A percentile compares a stretch with the other conserved stretches of the same genome.
phyloP scores from a whole-genome alignment of 2,113 vertebrate species.

The Phalacrocorax brasilianus region DNA sequence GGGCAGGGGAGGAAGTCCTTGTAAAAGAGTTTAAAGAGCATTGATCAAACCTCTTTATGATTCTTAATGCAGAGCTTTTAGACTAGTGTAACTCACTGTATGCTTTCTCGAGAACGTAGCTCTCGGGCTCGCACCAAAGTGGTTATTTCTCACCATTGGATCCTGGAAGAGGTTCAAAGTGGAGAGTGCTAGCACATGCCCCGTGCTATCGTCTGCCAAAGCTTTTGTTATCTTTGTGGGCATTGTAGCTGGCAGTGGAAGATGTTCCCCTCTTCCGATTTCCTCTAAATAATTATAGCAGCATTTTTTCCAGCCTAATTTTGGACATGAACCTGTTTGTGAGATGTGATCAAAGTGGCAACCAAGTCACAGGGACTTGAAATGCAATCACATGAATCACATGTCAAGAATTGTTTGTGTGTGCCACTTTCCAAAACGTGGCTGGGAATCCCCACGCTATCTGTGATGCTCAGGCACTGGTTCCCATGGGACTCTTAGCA shows the following conservation, averaged over 20 bases:
- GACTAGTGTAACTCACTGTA: background rate
- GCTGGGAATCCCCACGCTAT: background rate
- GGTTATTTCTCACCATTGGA: background rate
- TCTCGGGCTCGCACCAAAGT: background rate
- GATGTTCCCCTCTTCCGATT: background rate
- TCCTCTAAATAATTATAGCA: constrained; percentile 9
- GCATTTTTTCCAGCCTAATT: constrained; percentile 44
- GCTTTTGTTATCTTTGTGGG: constrained; percentile 25
- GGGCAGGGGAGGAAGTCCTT: background rate
- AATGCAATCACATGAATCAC: background rate
- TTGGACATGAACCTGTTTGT: background rate
- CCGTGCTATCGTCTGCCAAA: background rate
- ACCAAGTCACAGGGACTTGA: background rate
- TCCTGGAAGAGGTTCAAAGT: constrained; percentile 21
- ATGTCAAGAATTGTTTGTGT: background rate
- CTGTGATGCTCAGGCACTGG: background rate
- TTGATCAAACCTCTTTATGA: background rate
- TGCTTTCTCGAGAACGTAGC: background rate
- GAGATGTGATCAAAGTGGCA: background rate
- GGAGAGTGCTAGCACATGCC: background rate
- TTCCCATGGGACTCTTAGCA: background rate
- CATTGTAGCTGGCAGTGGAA: background rate
- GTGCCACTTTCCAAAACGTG: background rate
- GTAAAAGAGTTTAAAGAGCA: background rate
- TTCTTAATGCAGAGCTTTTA: background rate